Conservation (phyloP, 2,888 invertebrate genomes). For the Ophioninae sp. region DNA sequence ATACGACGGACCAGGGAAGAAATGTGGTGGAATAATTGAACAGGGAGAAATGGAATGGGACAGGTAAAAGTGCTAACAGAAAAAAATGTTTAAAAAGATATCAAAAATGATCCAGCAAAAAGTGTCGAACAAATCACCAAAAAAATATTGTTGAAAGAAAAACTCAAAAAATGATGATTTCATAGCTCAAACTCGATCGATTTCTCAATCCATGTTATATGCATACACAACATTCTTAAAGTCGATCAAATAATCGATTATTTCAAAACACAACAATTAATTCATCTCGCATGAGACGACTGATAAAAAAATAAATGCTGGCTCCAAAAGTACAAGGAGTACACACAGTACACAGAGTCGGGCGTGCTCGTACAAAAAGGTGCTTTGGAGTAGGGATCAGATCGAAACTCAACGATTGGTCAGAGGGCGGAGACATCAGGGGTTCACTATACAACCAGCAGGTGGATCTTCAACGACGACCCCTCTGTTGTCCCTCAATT, state of each 20-base stretch:
- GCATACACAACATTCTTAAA: neutral
- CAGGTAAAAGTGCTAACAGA: too few relatives aligned
- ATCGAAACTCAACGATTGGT: constrained; percentile 73
- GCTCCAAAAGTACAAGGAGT: constrained; percentile 24
- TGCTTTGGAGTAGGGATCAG: constrained; percentile 60
- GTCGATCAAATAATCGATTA: neutral
- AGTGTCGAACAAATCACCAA: neutral
- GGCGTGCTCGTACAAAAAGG: constrained; percentile 54
- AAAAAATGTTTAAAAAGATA: too few relatives aligned
- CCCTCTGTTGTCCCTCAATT: constrained; percentile 75
- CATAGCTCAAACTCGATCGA: neutral
- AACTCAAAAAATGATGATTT: neutral
- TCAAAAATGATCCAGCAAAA: neutral
- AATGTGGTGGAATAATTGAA: too few relatives aligned
- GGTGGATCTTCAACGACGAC: constrained; percentile 76
- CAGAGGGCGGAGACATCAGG: constrained; percentile 74
- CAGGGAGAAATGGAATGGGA: too few relatives aligned
- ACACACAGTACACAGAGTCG: constrained; percentile 38
- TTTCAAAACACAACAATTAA: neutral
- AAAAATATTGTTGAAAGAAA: neutral
- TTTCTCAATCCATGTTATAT: neutral
- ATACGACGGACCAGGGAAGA: too few relatives aligned
- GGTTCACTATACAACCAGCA: constrained; percentile 71
- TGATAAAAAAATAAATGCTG: constrained; percentile 15
- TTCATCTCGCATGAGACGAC: neutral